Base-by-base conservation (phyloP, 1,140 invertebrate species). In the Ericerus pela region DNA sequence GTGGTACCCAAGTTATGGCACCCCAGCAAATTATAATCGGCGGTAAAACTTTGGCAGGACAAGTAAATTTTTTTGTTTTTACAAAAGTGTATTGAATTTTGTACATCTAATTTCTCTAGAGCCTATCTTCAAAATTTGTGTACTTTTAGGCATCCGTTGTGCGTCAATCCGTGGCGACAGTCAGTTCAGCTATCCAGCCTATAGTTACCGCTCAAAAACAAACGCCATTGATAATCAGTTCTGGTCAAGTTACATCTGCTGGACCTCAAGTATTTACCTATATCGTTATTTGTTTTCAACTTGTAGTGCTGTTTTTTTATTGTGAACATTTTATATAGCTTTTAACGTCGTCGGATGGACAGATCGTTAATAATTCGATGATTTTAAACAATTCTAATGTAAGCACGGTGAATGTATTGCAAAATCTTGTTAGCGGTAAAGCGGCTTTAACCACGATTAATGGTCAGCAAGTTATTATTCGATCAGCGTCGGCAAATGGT, bases 381-480 rank as follows among this genome's bases (percentile, higher is more conserved):
- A 8, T 86, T 16, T 79, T 86, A 14, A 85, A 81, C 57, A 84
- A 82, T 67, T 77, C 79, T 1, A 79, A 73, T 38, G 30, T 54
- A 51, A 56, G 36, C 33, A 68, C 41, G 3, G 41, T 24, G 12
- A 47, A 47, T 24, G 41, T 47, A 5, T 24, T 47, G 18, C 41
- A 47, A 16, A 47, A 47, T 16, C 20, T 47, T 8, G 41, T 47
- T 5, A 47, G 26, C 41, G 41, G 41, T 8, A 86, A 85, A 67
- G 76, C 86, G 2, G 64, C 63, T 3, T 69, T 89, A n/a, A 82
- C 85, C 2, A 85, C 82, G 4, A 79, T 87, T 6, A 82, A 84
- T 63, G 85, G 85, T 0, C 86, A 89, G 61, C 85, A 88, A 68
- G 84, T 89, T 14, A 66, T 81, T 6, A 84, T 89, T 26, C 72